A percentile compares a stretch with the other conserved stretches of the same genome.
These are phyloP conservation scores for Watsonalla cultraria DNA, from an alignment of 2,888 invertebrate genomes.

Conservation along the genomic window DNA sequence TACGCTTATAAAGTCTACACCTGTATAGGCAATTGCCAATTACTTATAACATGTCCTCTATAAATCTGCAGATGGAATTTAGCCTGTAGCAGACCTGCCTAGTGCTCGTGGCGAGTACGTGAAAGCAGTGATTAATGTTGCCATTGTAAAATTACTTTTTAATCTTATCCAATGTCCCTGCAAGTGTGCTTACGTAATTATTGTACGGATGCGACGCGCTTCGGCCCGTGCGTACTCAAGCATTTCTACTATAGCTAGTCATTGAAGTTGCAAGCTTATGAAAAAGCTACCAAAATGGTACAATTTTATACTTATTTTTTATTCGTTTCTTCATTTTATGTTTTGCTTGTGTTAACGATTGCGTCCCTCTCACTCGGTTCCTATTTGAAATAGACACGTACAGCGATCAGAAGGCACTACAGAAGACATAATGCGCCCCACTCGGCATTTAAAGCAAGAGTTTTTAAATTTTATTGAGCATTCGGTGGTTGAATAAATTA, in stretches of 20 bases:
- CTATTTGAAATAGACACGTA: slow-evolving; percentile 20
- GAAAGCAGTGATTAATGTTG: slow-evolving; percentile 11
- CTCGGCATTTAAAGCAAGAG: slow-evolving; percentile 14
- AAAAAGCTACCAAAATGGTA: slow-evolving; percentile 48
- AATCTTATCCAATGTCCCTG: slow-evolving; percentile 35
- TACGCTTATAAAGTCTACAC: too few relatives aligned
- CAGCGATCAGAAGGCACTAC: slow-evolving; percentile 46
- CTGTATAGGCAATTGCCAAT: too few relatives aligned
- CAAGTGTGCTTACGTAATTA: slow-evolving; percentile 57
- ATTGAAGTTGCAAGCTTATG: slow-evolving; percentile 24
- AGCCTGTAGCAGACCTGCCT: too few relatives aligned
- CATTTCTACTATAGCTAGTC: slow-evolving; percentile 27
- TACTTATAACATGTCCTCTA: too few relatives aligned
- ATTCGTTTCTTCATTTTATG: slow-evolving; percentile 20
- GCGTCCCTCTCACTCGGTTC: slow-evolving; percentile 20
- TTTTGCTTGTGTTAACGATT: slow-evolving; percentile 8
- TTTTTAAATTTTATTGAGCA: slow-evolving; percentile 33
- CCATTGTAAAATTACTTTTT: slow-evolving; percentile 2
- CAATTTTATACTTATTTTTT: slow-evolving; percentile 24
- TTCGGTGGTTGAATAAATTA: slow-evolving; percentile 28
- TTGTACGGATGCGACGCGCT: slow-evolving; percentile 51
- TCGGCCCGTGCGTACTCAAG: slow-evolving; percentile 32
- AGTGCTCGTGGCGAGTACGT: background rate
- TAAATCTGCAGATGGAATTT: too few relatives aligned
- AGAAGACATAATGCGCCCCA: slow-evolving; percentile 35